Conservation (phyloP, 2,888 invertebrate species). For the Cephus pygmeus region DNA sequence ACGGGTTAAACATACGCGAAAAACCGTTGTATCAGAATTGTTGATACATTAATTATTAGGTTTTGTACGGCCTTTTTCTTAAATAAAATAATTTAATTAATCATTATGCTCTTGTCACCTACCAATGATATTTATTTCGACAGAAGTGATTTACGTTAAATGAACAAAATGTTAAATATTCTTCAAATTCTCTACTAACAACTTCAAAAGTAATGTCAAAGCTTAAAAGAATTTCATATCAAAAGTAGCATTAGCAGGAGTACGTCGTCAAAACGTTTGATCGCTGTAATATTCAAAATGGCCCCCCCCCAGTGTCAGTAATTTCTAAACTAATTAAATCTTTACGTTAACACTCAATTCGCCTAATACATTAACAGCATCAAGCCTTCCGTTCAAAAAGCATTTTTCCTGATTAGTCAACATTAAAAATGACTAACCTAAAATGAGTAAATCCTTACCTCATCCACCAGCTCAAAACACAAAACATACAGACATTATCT, state of each 20-base stretch:
- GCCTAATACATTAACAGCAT: too few relatives aligned
- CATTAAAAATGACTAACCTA: background rate
- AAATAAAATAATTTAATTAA: background rate
- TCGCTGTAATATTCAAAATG: background rate
- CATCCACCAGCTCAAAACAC: background rate
- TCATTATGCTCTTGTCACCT: background rate
- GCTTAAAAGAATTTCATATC: background rate
- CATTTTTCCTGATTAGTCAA: background rate
- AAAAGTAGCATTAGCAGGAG: background rate
- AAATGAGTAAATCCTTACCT: too few relatives aligned
- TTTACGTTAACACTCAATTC: too few relatives aligned
- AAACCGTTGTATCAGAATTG: background rate
- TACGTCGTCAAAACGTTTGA: background rate
- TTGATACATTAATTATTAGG: too few relatives aligned
- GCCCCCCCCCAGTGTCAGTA: too few relatives aligned
- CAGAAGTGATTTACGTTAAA: background rate
- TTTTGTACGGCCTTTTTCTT: background rate
- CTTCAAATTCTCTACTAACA: background rate
- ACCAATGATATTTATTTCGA: background rate
- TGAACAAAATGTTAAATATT: too few relatives aligned
- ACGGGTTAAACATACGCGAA: background rate
- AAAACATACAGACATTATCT: background rate
- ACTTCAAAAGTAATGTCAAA: background rate
- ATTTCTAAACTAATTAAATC: too few relatives aligned
- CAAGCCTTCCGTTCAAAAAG: background rate